Evolutionary conservation across 2,888 invertebrate genomes (phyloP).

Genomic region (Volucella inflata): DNA sequence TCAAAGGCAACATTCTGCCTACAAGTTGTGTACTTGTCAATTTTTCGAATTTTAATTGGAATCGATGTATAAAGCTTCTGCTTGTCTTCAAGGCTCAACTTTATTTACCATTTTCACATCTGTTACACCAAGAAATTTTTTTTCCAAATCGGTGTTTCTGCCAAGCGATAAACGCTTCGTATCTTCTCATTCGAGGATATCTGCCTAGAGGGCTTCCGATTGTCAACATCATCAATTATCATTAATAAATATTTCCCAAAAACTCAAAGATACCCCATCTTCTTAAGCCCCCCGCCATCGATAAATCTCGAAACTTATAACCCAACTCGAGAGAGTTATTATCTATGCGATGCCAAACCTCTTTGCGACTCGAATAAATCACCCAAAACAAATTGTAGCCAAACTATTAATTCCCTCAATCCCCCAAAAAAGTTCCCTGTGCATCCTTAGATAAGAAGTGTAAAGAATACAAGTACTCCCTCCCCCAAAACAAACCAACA

Average conservation of each 20-base stretch:
- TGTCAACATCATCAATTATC: constrained; percentile 71
- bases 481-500: constrained; percentile 6
- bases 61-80: no score
- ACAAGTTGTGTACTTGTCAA: no score
- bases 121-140: no score
- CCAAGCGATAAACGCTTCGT: not conserved
- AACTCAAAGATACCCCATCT: not conserved
- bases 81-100: no score
- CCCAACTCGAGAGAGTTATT: constrained; percentile 63
- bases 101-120: no score
- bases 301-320: constrained; percentile 73
- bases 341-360: constrained; percentile 72
- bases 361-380: constrained; percentile 72
- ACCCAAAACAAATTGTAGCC: constrained; percentile 72
- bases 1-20: no score
- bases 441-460: constrained; percentile 34
- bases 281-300: constrained; percentile 11
- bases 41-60: no score
- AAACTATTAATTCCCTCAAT: constrained; percentile 60
- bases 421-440: not conserved
- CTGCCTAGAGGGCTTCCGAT: constrained; percentile 16
- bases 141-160: not conserved
- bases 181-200: not conserved
- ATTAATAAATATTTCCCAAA: constrained; percentile 57
- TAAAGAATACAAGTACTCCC: not conserved